Base-by-base conservation (phyloP, 2,888 invertebrate genomes). In the Pterostichus madidus region DNA sequence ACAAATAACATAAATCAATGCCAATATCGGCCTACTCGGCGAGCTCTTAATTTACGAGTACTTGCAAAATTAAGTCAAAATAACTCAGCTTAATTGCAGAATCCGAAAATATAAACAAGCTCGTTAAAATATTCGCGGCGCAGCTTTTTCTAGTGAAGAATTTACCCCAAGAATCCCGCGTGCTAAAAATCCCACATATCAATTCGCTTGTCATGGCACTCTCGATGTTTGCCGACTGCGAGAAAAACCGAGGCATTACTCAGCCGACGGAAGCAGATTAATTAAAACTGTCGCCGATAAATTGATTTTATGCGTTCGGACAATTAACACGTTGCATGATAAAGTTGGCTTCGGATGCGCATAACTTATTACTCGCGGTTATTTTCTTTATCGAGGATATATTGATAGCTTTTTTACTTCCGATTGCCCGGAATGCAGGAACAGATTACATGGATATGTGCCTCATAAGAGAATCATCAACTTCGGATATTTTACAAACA, bases 11-110 rank as follows among this genome's bases (percentile, higher is more conserved):
- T 75, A 75, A 75, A 75, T 75, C 75, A 52, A 3, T 53, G 75
- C 32, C 75, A 53, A 49, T 75, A 31, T 4, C 24, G 52, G 17
- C 75, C 75, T 31, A 75, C 75, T 35, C 64, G 13, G 31, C n/a
- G 32, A 75, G 75, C 8, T 75, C 75, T 75, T 75, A 52, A 75
- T 75, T 75, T 75, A 75, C 75, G 75, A 75, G 75, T 75, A 75
- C 75, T 24, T 11, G 75, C 53, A 52, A 75, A 52, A 75, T 75
- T 75, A 75, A 75, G 53, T 75, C 75, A 52, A 52, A 75, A 75
- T 53, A 53, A 75, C 52, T 52, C 75, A 44, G 24, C 53, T 24
- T 75, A 75, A 75, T 75, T 75, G 35, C 53, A 35, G 11, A 71
- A 75, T 49, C 75, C 75, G 75, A 75, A 75, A 75, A 52, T 75